Percentiles rank a stretch among this genome's conserved stretches.
These are phyloP conservation scores for Lepidothrix coronata DNA, from an alignment of 2,113 vertebrate species.

Conservation along the genomic window DNA sequence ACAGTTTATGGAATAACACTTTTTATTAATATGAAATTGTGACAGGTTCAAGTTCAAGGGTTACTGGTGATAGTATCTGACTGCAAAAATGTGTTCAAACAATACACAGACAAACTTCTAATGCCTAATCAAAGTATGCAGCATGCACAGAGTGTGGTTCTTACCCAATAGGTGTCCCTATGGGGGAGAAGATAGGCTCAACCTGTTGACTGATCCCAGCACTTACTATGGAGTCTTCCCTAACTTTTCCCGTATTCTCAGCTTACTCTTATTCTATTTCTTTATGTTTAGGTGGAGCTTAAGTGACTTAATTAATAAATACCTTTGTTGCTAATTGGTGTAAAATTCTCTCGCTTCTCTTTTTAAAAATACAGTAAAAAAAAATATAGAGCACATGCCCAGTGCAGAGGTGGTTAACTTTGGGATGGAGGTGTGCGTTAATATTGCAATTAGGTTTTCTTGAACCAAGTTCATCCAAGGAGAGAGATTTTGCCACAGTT, in stretches of 20 bases:
- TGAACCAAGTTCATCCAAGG: not conserved
- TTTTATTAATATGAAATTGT: not conserved
- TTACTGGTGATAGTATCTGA: not conserved
- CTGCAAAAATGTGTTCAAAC: not conserved
- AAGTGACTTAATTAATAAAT: not conserved
- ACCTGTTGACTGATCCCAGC: not conserved
- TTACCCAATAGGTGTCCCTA: not conserved
- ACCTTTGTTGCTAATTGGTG: not conserved
- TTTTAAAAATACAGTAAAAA: not conserved
- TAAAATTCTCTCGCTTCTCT: not conserved
- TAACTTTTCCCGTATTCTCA: not conserved
- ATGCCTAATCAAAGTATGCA: not conserved
- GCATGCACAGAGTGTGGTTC: not conserved
- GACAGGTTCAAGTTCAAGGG: not conserved
- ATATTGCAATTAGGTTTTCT: not conserved
- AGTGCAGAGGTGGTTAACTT: not conserved
- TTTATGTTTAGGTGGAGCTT: not conserved
- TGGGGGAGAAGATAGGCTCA: not conserved
- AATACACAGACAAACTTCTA: not conserved
- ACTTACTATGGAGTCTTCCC: not conserved
- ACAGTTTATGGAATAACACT: not conserved
- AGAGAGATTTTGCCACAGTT: not conserved
- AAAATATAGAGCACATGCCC: not conserved
- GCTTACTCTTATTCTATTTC: not conserved
- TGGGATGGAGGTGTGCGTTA: not conserved